Evolutionary conservation across 2,888 invertebrate species (phyloP).

Genomic region (Brachynemurus nebulosus): DNA sequence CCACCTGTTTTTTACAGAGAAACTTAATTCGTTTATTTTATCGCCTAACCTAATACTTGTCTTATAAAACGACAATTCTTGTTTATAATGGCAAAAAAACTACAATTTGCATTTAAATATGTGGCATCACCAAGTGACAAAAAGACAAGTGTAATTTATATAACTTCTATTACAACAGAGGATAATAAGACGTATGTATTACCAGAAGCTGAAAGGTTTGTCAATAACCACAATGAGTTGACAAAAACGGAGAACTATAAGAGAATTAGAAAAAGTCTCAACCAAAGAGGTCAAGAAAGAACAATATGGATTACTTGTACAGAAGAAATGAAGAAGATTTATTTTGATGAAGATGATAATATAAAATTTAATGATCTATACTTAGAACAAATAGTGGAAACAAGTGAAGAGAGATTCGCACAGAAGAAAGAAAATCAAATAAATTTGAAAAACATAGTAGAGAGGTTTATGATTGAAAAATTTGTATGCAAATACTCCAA

Average conservation of each 20-base stretch:
- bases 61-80: slow-evolving; percentile 4
- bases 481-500: slow-evolving; percentile 16
- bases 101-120: slow-evolving; percentile 13
- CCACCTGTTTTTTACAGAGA: too few species aligned
- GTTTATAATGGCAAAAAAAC: slow-evolving; percentile 10
- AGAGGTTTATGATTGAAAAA: slow-evolving; percentile 17
- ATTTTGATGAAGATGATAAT: slow-evolving; percentile 18
- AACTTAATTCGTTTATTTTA: too few species aligned
- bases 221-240: slow-evolving; percentile 7
- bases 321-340: slow-evolving; percentile 12
- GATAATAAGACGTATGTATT: slow-evolving; percentile 10
- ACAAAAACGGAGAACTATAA: slow-evolving; percentile 10
- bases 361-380: slow-evolving; percentile 14
- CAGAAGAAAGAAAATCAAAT: not conserved
- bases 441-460: slow-evolving; percentile 9
- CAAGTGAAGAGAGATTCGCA: slow-evolving; percentile 7
- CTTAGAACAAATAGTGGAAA: slow-evolving; percentile 13
- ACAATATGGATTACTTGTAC: slow-evolving; percentile 17
- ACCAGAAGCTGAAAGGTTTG: not conserved
- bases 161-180: slow-evolving; percentile 14
- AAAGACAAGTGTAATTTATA: slow-evolving; percentile 12
- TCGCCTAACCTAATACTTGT: too few species aligned
- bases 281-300: slow-evolving; percentile 16
- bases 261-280: slow-evolving; percentile 17
- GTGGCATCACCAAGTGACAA: slow-evolving; percentile 10